A percentile compares a stretch with the other conserved stretches of the same genome.
These are phyloP conservation scores for Babylonia areolata DNA, from an alignment of 1,140 invertebrate genomes.

Conservation along the genomic window DNA sequence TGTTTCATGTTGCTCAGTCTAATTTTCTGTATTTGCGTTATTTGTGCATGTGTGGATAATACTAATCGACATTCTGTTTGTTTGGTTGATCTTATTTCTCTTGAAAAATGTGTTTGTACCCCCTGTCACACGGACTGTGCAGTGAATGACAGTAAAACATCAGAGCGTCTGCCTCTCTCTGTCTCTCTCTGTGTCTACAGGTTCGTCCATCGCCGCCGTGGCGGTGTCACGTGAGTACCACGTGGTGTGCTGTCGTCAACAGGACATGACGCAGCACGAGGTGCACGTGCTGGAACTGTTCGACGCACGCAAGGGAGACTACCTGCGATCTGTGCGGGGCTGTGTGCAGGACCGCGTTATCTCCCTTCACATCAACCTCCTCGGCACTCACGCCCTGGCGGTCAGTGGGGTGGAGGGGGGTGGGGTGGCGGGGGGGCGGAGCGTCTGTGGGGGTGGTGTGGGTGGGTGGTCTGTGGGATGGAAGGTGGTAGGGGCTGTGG, in stretches of 20 bases:
- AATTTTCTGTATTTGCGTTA: too few relatives aligned
- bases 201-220: slow-evolving; percentile 65
- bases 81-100: neutral
- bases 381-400: slow-evolving; percentile 69
- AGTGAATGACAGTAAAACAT: too few relatives aligned
- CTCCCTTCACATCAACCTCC: slow-evolving; percentile 64
- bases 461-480: too few relatives aligned
- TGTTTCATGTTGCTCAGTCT: too few relatives aligned
- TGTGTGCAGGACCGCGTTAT: slow-evolving; percentile 67
- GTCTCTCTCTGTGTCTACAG: neutral
- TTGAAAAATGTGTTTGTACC: neutral
- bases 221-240: slow-evolving; percentile 70
- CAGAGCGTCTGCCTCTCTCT: too few relatives aligned
- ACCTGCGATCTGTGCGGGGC: slow-evolving; percentile 69
- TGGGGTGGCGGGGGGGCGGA: too few relatives aligned
- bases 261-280: slow-evolving; percentile 68
- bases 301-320: slow-evolving; percentile 64
- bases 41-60: too few relatives aligned
- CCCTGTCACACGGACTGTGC: too few relatives aligned
- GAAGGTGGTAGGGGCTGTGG: too few relatives aligned
- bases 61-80: too few relatives aligned
- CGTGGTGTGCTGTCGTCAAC: slow-evolving; percentile 67
- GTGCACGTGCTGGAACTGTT: slow-evolving; percentile 71
- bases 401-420: neutral
- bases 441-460: too few relatives aligned